A percentile compares a stretch with the other conserved stretches of the same genome.
These are phyloP conservation scores for Rhodeus uyekii DNA, from an alignment of 2,797 vertebrate species.

Conservation along the genomic window DNA sequence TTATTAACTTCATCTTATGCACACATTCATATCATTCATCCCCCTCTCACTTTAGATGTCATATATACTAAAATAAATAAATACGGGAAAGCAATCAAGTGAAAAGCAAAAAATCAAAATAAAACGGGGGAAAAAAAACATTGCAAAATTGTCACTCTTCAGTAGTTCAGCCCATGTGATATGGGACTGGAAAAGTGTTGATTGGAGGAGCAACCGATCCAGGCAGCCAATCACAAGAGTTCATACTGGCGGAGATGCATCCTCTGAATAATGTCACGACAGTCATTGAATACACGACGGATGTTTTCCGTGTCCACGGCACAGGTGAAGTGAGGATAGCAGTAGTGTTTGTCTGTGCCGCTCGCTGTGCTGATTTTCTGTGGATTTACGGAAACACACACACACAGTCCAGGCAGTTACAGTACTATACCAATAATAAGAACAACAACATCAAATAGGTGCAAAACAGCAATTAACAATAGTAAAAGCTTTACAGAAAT, in stretches of 20 bases:
- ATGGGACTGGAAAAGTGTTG: conserved; percentile 67
- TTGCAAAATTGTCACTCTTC: conserved; percentile 64
- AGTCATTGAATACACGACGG: conserved; percentile 95
- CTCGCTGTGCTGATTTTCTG: conserved; percentile 96
- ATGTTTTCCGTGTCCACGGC: conserved; percentile 96
- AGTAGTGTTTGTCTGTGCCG: conserved; percentile 90
- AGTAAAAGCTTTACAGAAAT: background rate
- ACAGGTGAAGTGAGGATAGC: conserved; percentile 97
- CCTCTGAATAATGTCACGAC: conserved; percentile 96
- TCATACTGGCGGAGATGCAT: conserved; percentile 98
- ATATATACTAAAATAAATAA: conserved; percentile 64
- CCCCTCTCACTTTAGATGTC: conserved; percentile 5
- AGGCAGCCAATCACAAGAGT: conserved; percentile 87
- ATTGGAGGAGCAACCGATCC: conserved; percentile 74
- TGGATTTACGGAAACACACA: conserved; percentile 29
- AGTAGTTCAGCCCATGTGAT: conserved; percentile 71
- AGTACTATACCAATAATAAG: conserved; percentile 68
- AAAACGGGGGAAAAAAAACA: conserved; percentile 51
- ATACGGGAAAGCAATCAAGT: conserved; percentile 38
- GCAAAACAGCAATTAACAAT: background rate
- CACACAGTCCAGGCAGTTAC: conserved; percentile 20
- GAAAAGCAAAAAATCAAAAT: conserved; percentile 28
- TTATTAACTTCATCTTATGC: conserved; percentile 20
- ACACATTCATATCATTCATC: background rate
- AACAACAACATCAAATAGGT: conserved; percentile 66